phyloP scores from a whole-genome alignment of 2,888 invertebrate genomes.

The Scaptomyza tumidula region DNA sequence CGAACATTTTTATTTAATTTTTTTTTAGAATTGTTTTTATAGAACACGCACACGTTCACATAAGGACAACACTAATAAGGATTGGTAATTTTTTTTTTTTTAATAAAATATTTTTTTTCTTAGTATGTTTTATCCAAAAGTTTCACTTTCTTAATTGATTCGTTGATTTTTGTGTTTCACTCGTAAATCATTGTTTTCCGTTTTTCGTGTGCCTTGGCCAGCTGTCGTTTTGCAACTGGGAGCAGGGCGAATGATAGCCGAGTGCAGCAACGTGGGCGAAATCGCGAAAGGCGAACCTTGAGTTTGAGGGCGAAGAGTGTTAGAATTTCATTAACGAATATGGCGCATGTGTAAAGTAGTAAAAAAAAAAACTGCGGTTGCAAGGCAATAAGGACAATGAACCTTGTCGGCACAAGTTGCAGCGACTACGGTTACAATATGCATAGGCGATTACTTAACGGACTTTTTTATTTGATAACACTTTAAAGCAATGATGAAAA shows the following conservation, averaged over 20 bases:
- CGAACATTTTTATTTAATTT: conserved; percentile 35
- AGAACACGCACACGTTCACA: background rate
- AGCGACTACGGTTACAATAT: background rate
- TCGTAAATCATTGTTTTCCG: conserved; percentile 47
- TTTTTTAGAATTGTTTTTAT: conserved; percentile 23
- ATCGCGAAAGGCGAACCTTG: conserved; percentile 28
- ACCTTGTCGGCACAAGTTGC: conserved; percentile 27
- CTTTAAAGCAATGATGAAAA: too few species aligned
- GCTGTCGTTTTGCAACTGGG: conserved; percentile 81
- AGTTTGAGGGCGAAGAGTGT: conserved; percentile 30
- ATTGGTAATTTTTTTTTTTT: background rate
- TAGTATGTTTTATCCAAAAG: conserved; percentile 18
- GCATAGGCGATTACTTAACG: too few species aligned
- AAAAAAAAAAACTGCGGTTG: conserved; percentile 25
- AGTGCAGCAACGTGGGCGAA: conserved; percentile 50
- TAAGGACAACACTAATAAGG: background rate
- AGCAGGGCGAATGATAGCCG: conserved; percentile 55
- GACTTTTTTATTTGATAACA: background rate
- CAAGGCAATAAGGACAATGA: conserved; percentile 57
- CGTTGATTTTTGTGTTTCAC: conserved; percentile 35
- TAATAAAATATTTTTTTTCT: conserved; percentile 1
- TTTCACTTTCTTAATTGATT: conserved; percentile 44
- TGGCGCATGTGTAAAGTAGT: conserved; percentile 72
- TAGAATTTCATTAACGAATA: conserved; percentile 66
- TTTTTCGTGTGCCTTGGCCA: conserved; percentile 75